A percentile compares a stretch with the other conserved stretches of the same genome.
These are phyloP conservation scores for Aphelinus atriplicis DNA, from an alignment of 1,140 invertebrate species.

Conservation along the genomic window DNA sequence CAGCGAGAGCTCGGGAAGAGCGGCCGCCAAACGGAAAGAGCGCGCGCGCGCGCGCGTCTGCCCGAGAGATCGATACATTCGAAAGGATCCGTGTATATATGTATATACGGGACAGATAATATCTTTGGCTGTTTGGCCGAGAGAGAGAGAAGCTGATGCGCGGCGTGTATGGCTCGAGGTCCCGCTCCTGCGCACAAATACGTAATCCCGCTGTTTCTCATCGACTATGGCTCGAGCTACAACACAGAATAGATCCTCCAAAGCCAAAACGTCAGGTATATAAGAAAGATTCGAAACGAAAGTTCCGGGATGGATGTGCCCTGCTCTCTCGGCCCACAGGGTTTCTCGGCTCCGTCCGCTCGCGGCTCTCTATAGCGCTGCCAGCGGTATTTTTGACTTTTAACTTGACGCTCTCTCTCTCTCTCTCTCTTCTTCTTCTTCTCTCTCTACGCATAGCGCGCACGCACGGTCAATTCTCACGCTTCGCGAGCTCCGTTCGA, in stretches of 20 bases:
- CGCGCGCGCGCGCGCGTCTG: background rate
- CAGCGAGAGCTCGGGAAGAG: conserved; percentile 35
- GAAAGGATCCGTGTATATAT: conserved; percentile 47
- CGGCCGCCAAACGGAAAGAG: background rate
- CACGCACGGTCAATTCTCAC: too few relatives aligned
- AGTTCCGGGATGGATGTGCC: conserved; percentile 19
- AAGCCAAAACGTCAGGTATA: conserved; percentile 58
- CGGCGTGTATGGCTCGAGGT: background rate
- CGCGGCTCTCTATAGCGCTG: background rate
- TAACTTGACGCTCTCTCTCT: too few relatives aligned
- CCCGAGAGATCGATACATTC: conserved; percentile 53
- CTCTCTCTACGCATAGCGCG: too few relatives aligned
- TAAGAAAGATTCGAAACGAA: conserved; percentile 40
- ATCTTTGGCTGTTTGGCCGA: conserved; percentile 48
- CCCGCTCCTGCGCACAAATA: conserved; percentile 25
- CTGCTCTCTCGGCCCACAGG: conserved; percentile 28
- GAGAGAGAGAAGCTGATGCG: background rate
- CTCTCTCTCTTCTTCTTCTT: too few relatives aligned
- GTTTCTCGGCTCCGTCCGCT: conserved; percentile 43
- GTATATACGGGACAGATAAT: conserved; percentile 51
- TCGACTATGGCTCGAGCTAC: background rate
- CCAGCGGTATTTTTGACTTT: too few relatives aligned
- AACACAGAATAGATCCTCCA: conserved; percentile 38
- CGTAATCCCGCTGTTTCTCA: conserved; percentile 23
- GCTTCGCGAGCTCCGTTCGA: too few relatives aligned